Evolutionary conservation across 2,113 vertebrate species (phyloP).

Genomic region (Nothoprocta perdicaria): DNA sequence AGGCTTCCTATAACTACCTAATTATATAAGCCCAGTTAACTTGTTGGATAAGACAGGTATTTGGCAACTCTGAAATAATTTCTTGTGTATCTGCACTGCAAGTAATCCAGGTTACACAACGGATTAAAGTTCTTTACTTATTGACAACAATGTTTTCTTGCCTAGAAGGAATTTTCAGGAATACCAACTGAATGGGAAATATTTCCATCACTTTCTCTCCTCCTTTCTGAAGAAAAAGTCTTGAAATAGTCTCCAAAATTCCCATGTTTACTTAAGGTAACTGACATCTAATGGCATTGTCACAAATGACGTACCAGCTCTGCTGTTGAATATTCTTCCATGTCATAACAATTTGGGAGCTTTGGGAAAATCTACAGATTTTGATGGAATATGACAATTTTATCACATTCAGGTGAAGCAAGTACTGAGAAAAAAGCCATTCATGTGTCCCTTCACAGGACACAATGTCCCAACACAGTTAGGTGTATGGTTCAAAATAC

Average conservation of each 20-base stretch:
- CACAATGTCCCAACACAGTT: background rate
- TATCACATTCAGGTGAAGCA: background rate
- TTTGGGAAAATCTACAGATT: background rate
- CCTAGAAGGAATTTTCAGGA: background rate
- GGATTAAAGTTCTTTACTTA: background rate
- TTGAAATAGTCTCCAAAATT: background rate
- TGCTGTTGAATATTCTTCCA: background rate
- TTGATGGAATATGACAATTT: constrained; percentile 21
- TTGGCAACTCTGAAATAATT: constrained; percentile 9
- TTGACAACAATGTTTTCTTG: background rate
- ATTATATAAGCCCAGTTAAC: background rate
- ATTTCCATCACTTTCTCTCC: background rate
- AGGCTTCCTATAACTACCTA: background rate
- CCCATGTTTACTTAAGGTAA: background rate
- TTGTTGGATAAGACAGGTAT: background rate
- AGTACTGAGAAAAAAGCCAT: background rate
- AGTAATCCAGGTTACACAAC: background rate
- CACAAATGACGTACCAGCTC: background rate
- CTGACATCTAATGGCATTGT: background rate
- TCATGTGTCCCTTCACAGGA: background rate
- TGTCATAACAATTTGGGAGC: background rate
- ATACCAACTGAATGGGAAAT: background rate
- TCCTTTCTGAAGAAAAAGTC: background rate
- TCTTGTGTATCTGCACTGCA: background rate
- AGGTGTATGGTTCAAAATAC: background rate